Base-by-base conservation (phyloP, 2,888 invertebrate species). In the Cosmopolites sordidus region DNA sequence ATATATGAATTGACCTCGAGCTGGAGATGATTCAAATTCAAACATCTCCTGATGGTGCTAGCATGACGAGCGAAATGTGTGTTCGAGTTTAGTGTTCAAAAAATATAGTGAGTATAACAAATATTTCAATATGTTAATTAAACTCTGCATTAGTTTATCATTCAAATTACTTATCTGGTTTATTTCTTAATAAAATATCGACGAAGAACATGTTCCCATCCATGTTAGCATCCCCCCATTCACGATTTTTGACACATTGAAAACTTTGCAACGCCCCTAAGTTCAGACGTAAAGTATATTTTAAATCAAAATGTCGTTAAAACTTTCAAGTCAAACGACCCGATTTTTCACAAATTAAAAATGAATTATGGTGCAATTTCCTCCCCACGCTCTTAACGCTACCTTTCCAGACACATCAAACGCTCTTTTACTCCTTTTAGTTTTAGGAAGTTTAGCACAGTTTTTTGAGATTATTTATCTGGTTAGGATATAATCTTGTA, bases 291-390 rank as follows among this genome's bases (percentile, higher is more conserved):
- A 16, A 46, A 43, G 41, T 37, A 43, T 22, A 44, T 42, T 48
- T 42, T 48, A 42, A 48, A 48, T 48, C 37, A 48, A 48, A 48
- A 37, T 33, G 48, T 48, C 48, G 48, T 48, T 48, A 48, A 41
- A 48, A 48, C 16, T 40, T 11, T 14, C 47, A 27, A 22, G 43
- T 43, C 43, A 27, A 27, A 14, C 27, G 27, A 27, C 12, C 43
- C 29, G 43, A 43, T 43, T 43, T 29, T 43, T 29, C 43, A 29
- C 29, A 43, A 43, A 45, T 45, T 45, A 45, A 47, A 39, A 47
- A 47, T 48, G 48, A 41, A 48, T 29, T 48, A 41, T 41, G 41
- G 40, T 16, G 12, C 12, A 33, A 33, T 33, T 33, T 33, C 33
- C 33, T 33, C n/a, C 12, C 33, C 12, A 33, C 33, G 12, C 33